Evolutionary conservation across 2,888 invertebrate species (phyloP), one percentile per base, ranked within the genome.

Genomic region (Scotopteryx bipunctaria): DNA sequence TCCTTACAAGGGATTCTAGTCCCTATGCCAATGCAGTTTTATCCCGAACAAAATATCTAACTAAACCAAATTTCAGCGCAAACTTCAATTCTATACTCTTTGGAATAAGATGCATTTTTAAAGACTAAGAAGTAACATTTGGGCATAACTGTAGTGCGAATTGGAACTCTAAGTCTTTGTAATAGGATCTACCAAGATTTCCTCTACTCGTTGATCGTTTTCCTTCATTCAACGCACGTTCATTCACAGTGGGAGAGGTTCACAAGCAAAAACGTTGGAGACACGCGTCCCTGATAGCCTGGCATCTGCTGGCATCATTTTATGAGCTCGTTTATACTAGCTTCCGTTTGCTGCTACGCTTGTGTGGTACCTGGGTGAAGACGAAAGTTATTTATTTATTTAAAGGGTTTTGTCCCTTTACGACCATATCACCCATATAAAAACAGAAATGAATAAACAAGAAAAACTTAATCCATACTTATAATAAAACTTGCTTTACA

Each of bases 241-340:
- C 72, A 72, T 72, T 73, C 74, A 71, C 69, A 64, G 69, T 67
- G 60, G 63, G 69, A 65, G 52, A 69, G 68, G 76, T 77, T 81
- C 80, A 81, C 80, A 80, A 81, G 80, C 80, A 81, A 81, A 80
- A 81, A 79, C 63, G 73, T 63, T 51, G 62, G 58, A 56, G 63
- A 57, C 76, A 74, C 78, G 76, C 76, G 74, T 37, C 21, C 25
- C 2, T 27, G 13, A 9, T 6, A 37, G 38, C 16, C 5, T 1
- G 3, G 33, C 47, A 47, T 47, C 47, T 40, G 32, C 23, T 47
- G 16, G 25, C 16, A 37, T 37, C 9, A 29, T 19, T 45, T 31
- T 16, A 31, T 19, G 6, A 38, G 27, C 9, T 27, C 11, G 9
- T 27, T 27, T 27, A 11, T 8, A 27, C 4, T 9, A 3, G 9